These are phyloP conservation scores for Propithecus coquereli DNA, from an alignment of 2,113 vertebrate species.

Conservation along the genomic window DNA sequence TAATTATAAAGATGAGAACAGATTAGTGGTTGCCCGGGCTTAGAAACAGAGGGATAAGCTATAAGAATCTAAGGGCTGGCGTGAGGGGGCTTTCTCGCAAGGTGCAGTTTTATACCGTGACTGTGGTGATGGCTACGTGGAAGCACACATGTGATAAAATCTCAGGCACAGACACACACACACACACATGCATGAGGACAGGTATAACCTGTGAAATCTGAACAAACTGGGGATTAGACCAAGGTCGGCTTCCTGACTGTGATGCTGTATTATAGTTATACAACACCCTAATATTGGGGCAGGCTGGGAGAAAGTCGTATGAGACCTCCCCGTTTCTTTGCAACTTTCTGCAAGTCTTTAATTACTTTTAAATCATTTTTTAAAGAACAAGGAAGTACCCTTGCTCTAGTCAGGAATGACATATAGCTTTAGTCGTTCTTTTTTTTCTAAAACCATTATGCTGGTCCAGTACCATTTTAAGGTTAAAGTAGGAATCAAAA, in stretches of 20 bases:
- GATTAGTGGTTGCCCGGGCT: background rate
- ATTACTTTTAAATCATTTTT: background rate
- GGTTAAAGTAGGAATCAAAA: background rate
- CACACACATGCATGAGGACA: background rate
- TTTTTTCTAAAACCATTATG: background rate
- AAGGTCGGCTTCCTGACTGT: background rate
- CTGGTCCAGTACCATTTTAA: background rate
- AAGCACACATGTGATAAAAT: background rate
- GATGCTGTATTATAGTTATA: no score
- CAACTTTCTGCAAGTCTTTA: background rate
- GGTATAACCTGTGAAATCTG: background rate
- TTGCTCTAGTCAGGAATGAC: background rate
- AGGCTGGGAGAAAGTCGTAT: accelerated
- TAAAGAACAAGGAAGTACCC: background rate
- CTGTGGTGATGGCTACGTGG: accelerated
- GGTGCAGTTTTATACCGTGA: background rate
- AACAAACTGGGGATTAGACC: background rate
- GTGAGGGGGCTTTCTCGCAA: background rate
- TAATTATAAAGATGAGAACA: background rate
- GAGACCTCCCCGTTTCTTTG: background rate
- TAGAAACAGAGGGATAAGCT: no score
- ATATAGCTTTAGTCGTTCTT: background rate
- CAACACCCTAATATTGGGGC: background rate
- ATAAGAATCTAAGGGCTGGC: no score
- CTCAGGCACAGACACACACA: background rate